Evolutionary conservation across 2,888 invertebrate species (phyloP), one percentile per base, ranked within the genome.

Genomic region (Andrena chrysosceles): DNA sequence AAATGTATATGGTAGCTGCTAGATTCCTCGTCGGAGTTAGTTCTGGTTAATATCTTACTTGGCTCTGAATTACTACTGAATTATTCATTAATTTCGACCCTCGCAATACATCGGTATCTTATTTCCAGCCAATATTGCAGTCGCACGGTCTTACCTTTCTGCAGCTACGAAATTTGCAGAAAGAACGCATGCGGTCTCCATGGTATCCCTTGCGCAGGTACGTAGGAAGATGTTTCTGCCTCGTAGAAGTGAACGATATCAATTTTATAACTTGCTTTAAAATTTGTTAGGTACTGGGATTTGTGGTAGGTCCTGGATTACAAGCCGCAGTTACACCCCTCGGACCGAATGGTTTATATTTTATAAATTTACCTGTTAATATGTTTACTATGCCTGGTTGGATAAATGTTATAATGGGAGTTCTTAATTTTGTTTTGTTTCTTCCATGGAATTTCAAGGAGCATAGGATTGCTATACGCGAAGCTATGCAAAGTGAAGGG

Each of bases 381-480:
- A 98, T 98, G 98, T 98, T 97, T 94, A 98, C 98, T 0, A 97
- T 97, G 10, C 95, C 97, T 2, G 98, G 97, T 5, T 98, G 98
- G 98, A 96, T 97, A 89, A 98, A 98, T 93, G 97, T 97, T 2
- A 84, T 96, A 31, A 95, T 98, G 90, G 97, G 97, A 16, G 89
- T 97, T 7, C 78, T 96, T 62, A 98, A 98, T 94, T 95, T 97
- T 77, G 89, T 95, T 73, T 95, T 97, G 82, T 97, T 97, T 91
- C 94, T 97, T 90, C 98, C 98, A 0, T 95, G 95, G 87, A 95
- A 96, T 87, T 98, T 98, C 92, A 95, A 96, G 89, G 97, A 98
- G 92, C 95, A 95, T 85, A 96, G 96, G 91, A 96, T 98, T 59
- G 97, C 98, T 0, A 96, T 96, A 2, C 95, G 96, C 75, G 98